These are phyloP conservation scores for Mormyrops boulengeri DNA, from an alignment of 2,797 vertebrate genomes.

Conservation along the genomic window DNA sequence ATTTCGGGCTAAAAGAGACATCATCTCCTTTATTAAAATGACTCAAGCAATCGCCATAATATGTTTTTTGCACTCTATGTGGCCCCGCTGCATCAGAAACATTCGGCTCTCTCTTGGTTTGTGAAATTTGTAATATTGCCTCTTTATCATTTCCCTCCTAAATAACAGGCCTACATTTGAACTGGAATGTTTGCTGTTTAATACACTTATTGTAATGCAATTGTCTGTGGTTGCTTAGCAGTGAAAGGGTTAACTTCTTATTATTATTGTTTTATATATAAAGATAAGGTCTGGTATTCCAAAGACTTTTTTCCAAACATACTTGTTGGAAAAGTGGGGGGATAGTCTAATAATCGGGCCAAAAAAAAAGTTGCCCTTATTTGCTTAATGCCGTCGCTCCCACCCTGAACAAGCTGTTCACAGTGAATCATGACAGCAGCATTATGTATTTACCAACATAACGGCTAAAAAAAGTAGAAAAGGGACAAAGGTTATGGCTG, in stretches of 20 bases:
- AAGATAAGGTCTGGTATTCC: neutral
- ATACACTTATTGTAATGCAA: neutral
- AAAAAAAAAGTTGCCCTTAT: neutral
- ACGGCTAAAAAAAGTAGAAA: neutral
- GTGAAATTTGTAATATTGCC: neutral
- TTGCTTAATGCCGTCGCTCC: neutral
- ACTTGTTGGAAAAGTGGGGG: neutral
- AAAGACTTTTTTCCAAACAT: neutral
- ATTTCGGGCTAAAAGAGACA: neutral
- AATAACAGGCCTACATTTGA: neutral
- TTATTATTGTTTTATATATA: neutral
- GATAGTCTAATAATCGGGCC: neutral
- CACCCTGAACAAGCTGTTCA: neutral
- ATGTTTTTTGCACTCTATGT: neutral
- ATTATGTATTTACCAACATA: slow-evolving; percentile 16
- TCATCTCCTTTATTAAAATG: neutral
- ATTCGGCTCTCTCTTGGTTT: neutral
- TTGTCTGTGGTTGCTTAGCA: neutral
- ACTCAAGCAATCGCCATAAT: neutral
- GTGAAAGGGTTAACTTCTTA: neutral
- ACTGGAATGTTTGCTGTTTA: neutral
- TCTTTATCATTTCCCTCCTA: neutral
- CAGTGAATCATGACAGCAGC: slow-evolving; percentile 9
- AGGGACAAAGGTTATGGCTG: neutral
- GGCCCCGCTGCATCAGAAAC: neutral